A percentile compares a stretch with the other conserved stretches of the same genome.
Conservation (phyloP, 2,888 invertebrate species). For the Brenthis daphne region DNA sequence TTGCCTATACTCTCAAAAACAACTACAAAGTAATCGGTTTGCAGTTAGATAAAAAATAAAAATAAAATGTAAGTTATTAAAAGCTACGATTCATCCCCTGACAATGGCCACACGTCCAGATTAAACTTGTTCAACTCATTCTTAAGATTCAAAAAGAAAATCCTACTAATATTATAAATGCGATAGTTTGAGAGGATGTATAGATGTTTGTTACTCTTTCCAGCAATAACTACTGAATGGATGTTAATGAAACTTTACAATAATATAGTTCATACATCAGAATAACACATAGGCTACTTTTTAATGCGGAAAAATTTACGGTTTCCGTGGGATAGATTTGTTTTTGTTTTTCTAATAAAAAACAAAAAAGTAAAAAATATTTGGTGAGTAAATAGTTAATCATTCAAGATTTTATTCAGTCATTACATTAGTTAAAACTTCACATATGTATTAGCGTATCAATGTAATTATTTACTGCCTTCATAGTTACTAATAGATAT, state of each 20-base stretch:
- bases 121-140: constrained; percentile 35
- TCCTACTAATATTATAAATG: too few species aligned
- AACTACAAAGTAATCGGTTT: constrained; percentile 74
- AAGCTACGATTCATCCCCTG: constrained; percentile 78
- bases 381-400: neutral
- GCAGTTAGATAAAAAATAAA: constrained; percentile 60
- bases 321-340: too few species aligned
- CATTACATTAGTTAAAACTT: constrained; percentile 27
- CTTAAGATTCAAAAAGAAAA: constrained; percentile 6
- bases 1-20: constrained; percentile 67
- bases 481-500: constrained; percentile 33
- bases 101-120: constrained; percentile 74
- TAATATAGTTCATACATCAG: too few species aligned
- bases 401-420: constrained; percentile 3
- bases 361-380: neutral
- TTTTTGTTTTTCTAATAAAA: too few species aligned
- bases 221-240: too few species aligned
- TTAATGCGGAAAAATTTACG: too few species aligned
- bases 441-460: constrained; percentile 25
- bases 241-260: too few species aligned
- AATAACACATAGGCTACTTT: too few species aligned
- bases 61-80: constrained; percentile 54
- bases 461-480: constrained; percentile 35
- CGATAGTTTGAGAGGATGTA: too few species aligned
- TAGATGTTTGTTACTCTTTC: too few species aligned